Conservation (phyloP, 1,140 invertebrate species). For the Semibalanus balanoides region DNA sequence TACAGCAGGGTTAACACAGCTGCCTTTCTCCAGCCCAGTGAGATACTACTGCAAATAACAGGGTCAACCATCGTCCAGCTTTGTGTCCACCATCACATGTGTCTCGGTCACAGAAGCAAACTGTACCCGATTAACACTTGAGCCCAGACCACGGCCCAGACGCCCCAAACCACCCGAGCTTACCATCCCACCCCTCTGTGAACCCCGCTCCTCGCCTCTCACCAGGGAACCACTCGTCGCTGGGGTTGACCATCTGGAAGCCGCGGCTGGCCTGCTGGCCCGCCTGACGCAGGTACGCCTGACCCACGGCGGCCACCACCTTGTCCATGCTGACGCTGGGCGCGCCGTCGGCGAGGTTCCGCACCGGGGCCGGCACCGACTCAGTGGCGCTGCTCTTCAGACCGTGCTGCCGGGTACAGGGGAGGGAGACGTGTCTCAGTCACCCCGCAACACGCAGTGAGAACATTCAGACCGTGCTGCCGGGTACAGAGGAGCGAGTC, state of each 20-base stretch:
- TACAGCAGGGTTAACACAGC: too few relatives aligned
- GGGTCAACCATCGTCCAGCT: too few relatives aligned
- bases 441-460: conserved; percentile 6
- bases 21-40: too few relatives aligned
- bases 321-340: conserved; percentile 48
- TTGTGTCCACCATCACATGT: too few relatives aligned
- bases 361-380: conserved; percentile 61
- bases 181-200: too few relatives aligned
- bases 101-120: too few relatives aligned
- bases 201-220: conserved; percentile 14
- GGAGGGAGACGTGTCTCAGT: background rate
- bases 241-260: conserved; percentile 71
- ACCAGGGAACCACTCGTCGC: conserved; percentile 74
- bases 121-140: too few relatives aligned
- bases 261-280: conserved; percentile 53
- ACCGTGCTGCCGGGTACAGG: conserved; percentile 31
- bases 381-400: conserved; percentile 65
- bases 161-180: too few relatives aligned
- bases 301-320: conserved; percentile 33
- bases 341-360: conserved; percentile 58
- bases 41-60: too few relatives aligned
- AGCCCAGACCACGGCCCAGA: too few relatives aligned
- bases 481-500: too few relatives aligned
- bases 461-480: conserved; percentile 44
- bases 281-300: conserved; percentile 56